Evolutionary conservation across 1,140 invertebrate genomes (phyloP), one percentile per base, ranked within the genome.

Genomic region (Drosophila orena): DNA sequence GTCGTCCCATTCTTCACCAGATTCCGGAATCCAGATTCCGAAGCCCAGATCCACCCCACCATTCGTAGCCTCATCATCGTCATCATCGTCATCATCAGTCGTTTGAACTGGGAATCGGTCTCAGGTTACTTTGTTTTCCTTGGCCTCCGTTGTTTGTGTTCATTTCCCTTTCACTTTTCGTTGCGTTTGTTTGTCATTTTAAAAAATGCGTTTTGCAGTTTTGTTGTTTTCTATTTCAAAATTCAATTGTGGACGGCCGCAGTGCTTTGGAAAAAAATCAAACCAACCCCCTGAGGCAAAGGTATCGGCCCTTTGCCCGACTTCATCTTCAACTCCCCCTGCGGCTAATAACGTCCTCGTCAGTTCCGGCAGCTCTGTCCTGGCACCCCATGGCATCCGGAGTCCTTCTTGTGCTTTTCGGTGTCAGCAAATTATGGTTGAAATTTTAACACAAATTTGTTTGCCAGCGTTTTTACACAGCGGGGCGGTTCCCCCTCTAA

Each of bases 101-200:
- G 62, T 77, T 79, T 73, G 72, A 79, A 79, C 73, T 73, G 38
- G 37, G 24, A 55, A 52, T 57, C 15, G 50, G 59, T 89, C 83
- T 88, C 83, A 79, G 79, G 83, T 88, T 88, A 89, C 83, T 88
- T 77, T 88, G 64, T 88, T 88, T 89, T 88, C 84, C 64, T 89
- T 89, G 35, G 75, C 53, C 73, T 54, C 50, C 52, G 72, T 77
- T 88, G 84, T 88, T 88, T 88, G 83, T 88, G 83, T 88, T 88
- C 76, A 65, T 84, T 88, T 88, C 62, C 84, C 71, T 89, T 88
- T 88, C 79, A 79, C 79, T 89, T 88, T 88, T 79, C 83, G 71
- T 47, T 71, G 59, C 47, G 78, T 81, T 86, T 81, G 70, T 77
- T 80, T 83, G 62, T 79, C 60, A 49, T 74, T 75, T 77, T 80